Conservation (phyloP, 2,113 vertebrate species). For the Lathamus discolor region DNA sequence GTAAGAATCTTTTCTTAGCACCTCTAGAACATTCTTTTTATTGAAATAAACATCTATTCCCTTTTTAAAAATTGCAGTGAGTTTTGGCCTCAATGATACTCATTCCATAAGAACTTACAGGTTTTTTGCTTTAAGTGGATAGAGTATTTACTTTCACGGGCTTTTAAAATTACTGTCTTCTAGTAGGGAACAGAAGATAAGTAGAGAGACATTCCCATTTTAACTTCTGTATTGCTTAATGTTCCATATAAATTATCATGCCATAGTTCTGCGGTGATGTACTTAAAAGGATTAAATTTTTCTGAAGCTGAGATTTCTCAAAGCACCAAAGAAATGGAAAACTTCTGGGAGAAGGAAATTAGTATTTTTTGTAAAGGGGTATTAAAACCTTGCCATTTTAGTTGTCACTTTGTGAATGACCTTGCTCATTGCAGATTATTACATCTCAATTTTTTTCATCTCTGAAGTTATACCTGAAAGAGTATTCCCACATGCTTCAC, state of each 20-base stretch:
- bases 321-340: not conserved
- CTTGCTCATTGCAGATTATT: not conserved
- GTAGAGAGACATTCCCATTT: not conserved
- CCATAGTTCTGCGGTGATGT: not conserved
- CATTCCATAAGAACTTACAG: not conserved
- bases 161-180: slow-evolving; percentile 32
- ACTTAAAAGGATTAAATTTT: not conserved
- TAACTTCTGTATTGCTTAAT: slow-evolving; percentile 10
- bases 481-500: not conserved
- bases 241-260: not conserved
- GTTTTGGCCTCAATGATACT: not conserved
- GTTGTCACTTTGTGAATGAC: not conserved
- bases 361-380: not conserved
- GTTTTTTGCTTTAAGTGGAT: not conserved
- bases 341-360: not conserved
- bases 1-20: not conserved
- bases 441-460: not conserved
- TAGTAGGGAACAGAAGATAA: slow-evolving; percentile 2
- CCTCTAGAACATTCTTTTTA: not conserved
- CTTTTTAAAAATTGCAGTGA: not conserved
- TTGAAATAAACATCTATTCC: not conserved
- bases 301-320: not conserved
- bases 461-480: not conserved
- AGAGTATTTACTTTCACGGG: not conserved
- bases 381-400: not conserved